Base-by-base conservation (phyloP, 2,797 vertebrate genomes). In the Acrocephalus scirpaceus region DNA sequence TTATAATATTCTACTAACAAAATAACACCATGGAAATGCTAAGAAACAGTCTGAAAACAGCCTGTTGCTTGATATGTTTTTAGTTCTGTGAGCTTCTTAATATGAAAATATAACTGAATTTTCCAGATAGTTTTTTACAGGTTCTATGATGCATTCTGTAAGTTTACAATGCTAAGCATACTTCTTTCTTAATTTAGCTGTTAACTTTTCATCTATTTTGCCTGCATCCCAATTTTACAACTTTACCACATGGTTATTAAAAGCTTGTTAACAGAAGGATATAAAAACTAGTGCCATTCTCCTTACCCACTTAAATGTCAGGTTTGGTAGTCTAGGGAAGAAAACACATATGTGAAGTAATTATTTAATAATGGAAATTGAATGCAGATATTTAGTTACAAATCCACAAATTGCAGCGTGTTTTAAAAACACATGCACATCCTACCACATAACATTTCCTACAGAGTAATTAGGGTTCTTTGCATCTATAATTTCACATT, bases 301-400 rank as follows among this genome's bases (percentile, higher is more conserved):
- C 48, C 34, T 70, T 42, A 67, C 38, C 60, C 66, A 50, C 64
- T 90, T 53, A 81, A 90, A 90, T 84, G 47, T 67, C 85, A 92
- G 60, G 64, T 93, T 86, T 73, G 71, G 66, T n/a, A 79, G n/a
- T 23, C 57, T 93, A 42, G 16, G 30, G 62, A 93, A 87, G 50
- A 17, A 82, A 58, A 82, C 13, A 57, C 44, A 57, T 53, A 57
- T 78, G 91, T 54, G 56, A 78, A 87, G 38, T 40, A 92, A 90
- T 86, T 88, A 92, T 71, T 71, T 90, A 86, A 79, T 79, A 93
- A 86, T 36, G 65, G 70, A 94, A 95, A 92, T 80, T 48, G 67
- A 96, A 92, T 61, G 22, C 80, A 88, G 64, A 88, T 95, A 92
- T 93, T 95, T 86, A 82, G 67, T 93, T 96, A 82, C 71, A 92